Base-by-base conservation (phyloP, 37 sponge, comb jelly and placozoan genomes). In the Bolinopsis microptera region DNA sequence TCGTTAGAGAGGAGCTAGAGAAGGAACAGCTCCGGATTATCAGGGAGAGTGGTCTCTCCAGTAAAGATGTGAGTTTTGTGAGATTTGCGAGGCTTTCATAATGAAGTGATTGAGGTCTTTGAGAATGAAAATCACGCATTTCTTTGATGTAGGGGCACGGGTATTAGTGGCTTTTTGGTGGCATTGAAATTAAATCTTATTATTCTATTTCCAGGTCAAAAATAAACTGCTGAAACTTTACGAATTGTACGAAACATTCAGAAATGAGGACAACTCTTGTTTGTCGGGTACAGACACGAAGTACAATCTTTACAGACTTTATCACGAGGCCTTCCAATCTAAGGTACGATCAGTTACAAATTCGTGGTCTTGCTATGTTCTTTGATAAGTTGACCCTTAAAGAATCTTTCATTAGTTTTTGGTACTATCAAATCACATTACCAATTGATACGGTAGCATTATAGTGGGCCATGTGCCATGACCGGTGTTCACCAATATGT, bases 211-310 rank as follows among this genome's bases (percentile, higher is more conserved):
- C 13, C 80, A 77, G 80, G 32, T 77, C 35, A 77, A 77, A 48
- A 41, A 34, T 25, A 86, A 86, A 48, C 31, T 86, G 35, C 61
- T 86, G 28, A 28, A 41, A 27, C 90, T 86, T 40, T 86, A 86
- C 35, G 90, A 86, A 27, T 48, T 86, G 90, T 86, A 86, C 90
- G 90, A 86, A 38, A 86, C 90, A 27, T 86, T 86, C 48, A 2
- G 61, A 21, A 86, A 34, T 41, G 61, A 39, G 34, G 90, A 86
- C 30, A 86, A 86, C 90, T 39, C 90, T 28, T 34, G 36, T 0
- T n/a, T 86, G 0, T 86, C 90, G 0, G 90, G 30, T 23, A 86
- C 90, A n/a, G 90, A 86, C 61, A 86, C 41, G 48, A 86, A 86
- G 30, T 34, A 86, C 32, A 86, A 86, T 48, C 61, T 86, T 28